Base-by-base conservation (phyloP, 2,888 invertebrate species). In the Aplocera efformata region DNA sequence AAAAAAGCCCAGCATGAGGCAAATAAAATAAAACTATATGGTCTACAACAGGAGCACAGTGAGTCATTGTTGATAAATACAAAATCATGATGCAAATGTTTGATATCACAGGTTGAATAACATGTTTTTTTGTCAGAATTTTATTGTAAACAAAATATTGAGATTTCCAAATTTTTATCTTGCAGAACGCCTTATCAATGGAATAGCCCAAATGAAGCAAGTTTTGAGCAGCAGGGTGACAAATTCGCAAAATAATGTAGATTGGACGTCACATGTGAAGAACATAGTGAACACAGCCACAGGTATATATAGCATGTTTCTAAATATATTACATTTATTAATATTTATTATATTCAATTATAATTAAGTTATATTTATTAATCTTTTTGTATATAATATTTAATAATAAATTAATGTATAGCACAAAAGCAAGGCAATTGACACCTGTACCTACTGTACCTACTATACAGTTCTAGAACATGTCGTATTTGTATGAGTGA, bases 1-100 rank as follows among this genome's bases (percentile, higher is more conserved):
- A 99, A 99, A 83, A 99, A 98, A 85, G 99, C 99, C 3, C 98
- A 98, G 72, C 98, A 99, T 76, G 99, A 99, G 82, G 98, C 99
- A 1, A 98, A 98, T 74, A 99, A 99, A 85, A 92, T 99, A 39
- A 98, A 98, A 86, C 86, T 98, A 1, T 95, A 92, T 72, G 98
- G 98, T 23, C 89, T 99, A 58, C 97, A 98, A 79, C 92, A 92
- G 63, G 98, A 99, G 83, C 98, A 98, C 79, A 95, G 98, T 97
- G 89, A 92, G 94, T 91, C 48, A 24, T 17, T 17, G 13, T 17
- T 17, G n/a, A 17, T 17, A 2, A 5, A 3, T 32, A 27, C 11
- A 27, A 35, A 30, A 30, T 23, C 6, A 21, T 42, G 25, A 33
- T 24, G 29, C 33, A 42, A 30, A 26, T 20, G 9, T 26, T 13